Evolutionary conservation across 2,888 invertebrate species (phyloP).

Genomic region (Cartodere bifasciata): DNA sequence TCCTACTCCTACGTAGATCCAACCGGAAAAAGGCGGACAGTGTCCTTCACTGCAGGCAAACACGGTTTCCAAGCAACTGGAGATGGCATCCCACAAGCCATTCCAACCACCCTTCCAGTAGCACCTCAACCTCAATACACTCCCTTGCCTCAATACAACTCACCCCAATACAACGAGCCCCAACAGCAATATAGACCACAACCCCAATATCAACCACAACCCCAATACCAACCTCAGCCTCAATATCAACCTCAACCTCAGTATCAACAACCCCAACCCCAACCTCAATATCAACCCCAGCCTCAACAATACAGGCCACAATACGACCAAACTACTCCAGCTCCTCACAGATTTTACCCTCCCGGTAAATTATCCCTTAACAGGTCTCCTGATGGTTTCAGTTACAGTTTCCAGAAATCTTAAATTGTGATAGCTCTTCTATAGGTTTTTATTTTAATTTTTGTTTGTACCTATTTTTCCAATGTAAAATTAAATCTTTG

Average conservation of each 20-base stretch:
- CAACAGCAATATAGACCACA: conserved; percentile 31
- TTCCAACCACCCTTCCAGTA: conserved; percentile 38
- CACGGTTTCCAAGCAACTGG: conserved; percentile 71
- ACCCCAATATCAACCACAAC: conserved; percentile 31
- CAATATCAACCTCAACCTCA: conserved; percentile 33
- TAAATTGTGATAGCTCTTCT: too few relatives aligned
- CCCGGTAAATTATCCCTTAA: conserved; percentile 78
- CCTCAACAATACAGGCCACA: conserved; percentile 36
- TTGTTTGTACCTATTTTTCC: conserved; percentile 1
- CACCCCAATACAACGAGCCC: conserved; percentile 32
- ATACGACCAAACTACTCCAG: conserved; percentile 46
- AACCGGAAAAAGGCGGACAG: conserved; percentile 64
- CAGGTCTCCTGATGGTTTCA: conserved; percentile 78
- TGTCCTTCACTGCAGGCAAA: conserved; percentile 76
- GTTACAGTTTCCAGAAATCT: conserved; percentile 69
- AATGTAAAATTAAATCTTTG: too few relatives aligned
- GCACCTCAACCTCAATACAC: conserved; percentile 45
- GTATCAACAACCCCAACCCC: conserved; percentile 37
- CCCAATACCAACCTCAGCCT: conserved; percentile 33
- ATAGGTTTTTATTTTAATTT: neutral
- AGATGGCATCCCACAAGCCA: conserved; percentile 46
- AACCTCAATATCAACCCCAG: conserved; percentile 33
- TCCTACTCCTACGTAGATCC: conserved; percentile 80
- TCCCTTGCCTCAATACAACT: conserved; percentile 39
- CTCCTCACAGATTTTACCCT: conserved; percentile 66